These are phyloP conservation scores for Brachirus orientalis DNA, from an alignment of 2,113 vertebrate species.

Conservation along the genomic window DNA sequence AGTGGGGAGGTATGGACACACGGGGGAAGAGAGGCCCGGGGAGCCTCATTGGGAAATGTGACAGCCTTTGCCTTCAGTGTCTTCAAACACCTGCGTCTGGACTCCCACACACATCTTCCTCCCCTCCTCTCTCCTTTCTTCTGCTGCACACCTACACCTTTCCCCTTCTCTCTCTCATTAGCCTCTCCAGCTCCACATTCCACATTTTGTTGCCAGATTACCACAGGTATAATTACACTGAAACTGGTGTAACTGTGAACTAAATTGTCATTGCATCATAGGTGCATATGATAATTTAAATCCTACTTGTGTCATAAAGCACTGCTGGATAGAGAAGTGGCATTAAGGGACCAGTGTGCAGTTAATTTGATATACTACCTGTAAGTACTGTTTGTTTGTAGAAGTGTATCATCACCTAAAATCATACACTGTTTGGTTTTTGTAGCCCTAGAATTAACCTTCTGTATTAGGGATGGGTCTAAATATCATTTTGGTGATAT, in stretches of 20 bases:
- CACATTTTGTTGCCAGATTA: slow-evolving; percentile 49
- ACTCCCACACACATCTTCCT: slow-evolving; percentile 65
- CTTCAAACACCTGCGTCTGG: slow-evolving; percentile 69
- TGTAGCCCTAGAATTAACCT: too few relatives aligned
- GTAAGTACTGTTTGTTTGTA: too few relatives aligned
- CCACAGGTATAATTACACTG: slow-evolving; percentile 46
- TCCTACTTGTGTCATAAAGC: slow-evolving; percentile 15
- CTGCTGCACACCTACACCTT: slow-evolving; percentile 58
- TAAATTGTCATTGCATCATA: slow-evolving; percentile 27
- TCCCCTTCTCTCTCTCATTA: slow-evolving; percentile 62
- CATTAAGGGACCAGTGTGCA: too few relatives aligned
- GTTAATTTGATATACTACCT: too few relatives aligned
- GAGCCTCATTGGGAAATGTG: too few relatives aligned
- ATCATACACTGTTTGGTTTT: too few relatives aligned
- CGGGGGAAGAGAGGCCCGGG: slow-evolving; percentile 28
- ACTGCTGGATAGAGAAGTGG: too few relatives aligned
- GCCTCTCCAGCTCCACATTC: slow-evolving; percentile 26
- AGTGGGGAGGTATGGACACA: slow-evolving; percentile 49
- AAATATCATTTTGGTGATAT: too few relatives aligned
- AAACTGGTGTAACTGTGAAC: slow-evolving; percentile 29
- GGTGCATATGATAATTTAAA: slow-evolving; percentile 21
- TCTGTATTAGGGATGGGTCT: too few relatives aligned
- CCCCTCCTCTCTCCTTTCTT: slow-evolving; percentile 36
- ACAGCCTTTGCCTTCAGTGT: slow-evolving; percentile 52
- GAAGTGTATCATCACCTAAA: too few relatives aligned